Base-by-base conservation (phyloP, 2,113 vertebrate genomes). In the Chaetorhynchus papuensis region DNA sequence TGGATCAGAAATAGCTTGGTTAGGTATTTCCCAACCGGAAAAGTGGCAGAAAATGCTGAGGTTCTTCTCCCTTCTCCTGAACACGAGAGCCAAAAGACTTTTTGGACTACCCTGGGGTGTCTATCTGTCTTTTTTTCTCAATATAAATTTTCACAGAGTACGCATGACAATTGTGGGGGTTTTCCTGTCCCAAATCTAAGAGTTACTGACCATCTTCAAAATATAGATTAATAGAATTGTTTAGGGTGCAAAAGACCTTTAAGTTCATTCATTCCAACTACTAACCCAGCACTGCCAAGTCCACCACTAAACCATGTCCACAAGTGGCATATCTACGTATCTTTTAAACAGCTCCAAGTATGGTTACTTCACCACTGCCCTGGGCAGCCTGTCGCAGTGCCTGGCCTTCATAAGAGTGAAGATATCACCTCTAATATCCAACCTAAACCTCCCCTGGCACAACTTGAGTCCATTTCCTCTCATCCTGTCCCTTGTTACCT, bases 101-200 rank as follows among this genome's bases (percentile, higher is more conserved):
- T 72, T 26, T 77, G 37, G 19, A 19, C 37, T 70, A 69, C 7
- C 7, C 35, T 28, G 20, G 3, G 61, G 15, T 76, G 12, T 28
- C 54, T 28, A 10, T 52, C 28, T 65, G 17, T 24, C 3, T 5
- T 66, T 70, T 66, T 63, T 26, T 5, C 15, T 17, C 11, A 26
- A 6, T 20, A 54, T 31, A 45, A 75, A 44, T 49, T 76, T 92
- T 88, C 26, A 35, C 13, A 37, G 3, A 5, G 4, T 23, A 41
- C 1, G 0, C 9, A 50, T 39, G 20, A 74, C 6, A 31, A 4
- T 6, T 50, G 41, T 11, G n/a, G 17, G 11, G 11, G 8, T 15
- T 60, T 53, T 53, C 17, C 8, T 57, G 65, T 45, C 18, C 23
- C 23, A 90, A 72, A n/a, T 15, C 28, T 68, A 79, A 66, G 23